Conservation (phyloP, 2,113 vertebrate genomes). For the Lophura nycthemera region DNA sequence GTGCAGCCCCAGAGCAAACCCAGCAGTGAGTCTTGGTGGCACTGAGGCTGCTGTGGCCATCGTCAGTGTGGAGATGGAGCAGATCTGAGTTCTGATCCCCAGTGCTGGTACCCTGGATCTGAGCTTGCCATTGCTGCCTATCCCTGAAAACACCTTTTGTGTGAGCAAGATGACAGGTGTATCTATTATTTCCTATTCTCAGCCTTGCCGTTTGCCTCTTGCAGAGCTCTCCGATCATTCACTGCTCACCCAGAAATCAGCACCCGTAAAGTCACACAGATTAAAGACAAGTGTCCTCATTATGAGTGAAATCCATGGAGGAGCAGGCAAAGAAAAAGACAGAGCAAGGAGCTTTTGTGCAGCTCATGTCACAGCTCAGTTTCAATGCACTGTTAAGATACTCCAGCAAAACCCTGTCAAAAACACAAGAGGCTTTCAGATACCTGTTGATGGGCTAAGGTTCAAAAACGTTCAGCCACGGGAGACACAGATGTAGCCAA, state of each 20-base stretch:
- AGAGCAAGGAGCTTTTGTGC: not conserved
- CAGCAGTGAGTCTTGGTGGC: no score
- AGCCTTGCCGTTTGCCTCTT: not conserved
- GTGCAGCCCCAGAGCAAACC: no score
- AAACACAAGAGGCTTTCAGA: not conserved
- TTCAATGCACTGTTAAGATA: not conserved
- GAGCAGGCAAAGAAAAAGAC: not conserved
- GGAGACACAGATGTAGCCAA: not conserved
- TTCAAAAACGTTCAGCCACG: not conserved
- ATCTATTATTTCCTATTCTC: not conserved
- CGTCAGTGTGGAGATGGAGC: not conserved
- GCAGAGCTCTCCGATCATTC: not conserved
- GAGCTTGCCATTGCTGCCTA: not conserved
- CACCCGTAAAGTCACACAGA: not conserved
- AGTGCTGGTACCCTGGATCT: not conserved
- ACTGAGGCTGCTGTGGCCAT: accelerated
- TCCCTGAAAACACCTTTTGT: not conserved
- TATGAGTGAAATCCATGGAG: not conserved
- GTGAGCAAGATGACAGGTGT: not conserved
- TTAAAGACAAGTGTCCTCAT: not conserved
- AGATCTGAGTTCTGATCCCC: not conserved
- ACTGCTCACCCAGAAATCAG: not conserved
- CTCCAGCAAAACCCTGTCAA: not conserved
- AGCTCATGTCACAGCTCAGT: not conserved
- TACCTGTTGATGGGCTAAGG: not conserved